Conservation (phyloP, 2,113 vertebrate species). For the Phalacrocorax brasilianus region DNA sequence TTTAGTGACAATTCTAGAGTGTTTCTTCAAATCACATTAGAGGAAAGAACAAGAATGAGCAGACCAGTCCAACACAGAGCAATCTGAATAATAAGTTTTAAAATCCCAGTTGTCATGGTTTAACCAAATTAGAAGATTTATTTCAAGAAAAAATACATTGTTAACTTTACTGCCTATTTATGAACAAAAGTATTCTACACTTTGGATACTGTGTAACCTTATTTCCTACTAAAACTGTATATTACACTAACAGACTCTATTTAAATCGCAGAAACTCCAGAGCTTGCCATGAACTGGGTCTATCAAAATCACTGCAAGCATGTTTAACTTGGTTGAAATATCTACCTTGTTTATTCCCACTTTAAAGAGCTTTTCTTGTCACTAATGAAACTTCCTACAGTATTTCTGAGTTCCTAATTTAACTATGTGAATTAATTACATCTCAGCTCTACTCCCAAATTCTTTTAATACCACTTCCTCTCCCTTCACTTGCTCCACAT, state of each 20-base stretch:
- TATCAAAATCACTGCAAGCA: not conserved
- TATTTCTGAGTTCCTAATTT: slow-evolving; percentile 47
- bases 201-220: not conserved
- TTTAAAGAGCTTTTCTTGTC: not conserved
- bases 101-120: not conserved
- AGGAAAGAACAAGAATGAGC: not conserved
- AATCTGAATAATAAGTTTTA: not conserved
- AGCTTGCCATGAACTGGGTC: not conserved
- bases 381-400: slow-evolving; percentile 43
- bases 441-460: not conserved
- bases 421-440: slow-evolving; percentile 43
- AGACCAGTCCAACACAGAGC: not conserved
- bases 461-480: slow-evolving; percentile 7
- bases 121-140: not conserved
- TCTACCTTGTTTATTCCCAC: not conserved
- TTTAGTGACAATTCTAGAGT: not conserved
- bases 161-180: not conserved
- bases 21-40: not conserved
- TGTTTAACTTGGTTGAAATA: not conserved
- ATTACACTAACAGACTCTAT: not conserved
- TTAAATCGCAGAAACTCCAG: not conserved
- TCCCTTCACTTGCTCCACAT: not conserved
- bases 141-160: not conserved
- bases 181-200: not conserved
- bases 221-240: not conserved